phyloP scores from a whole-genome alignment of 2,113 vertebrate genomes.

The Papio anubis region DNA sequence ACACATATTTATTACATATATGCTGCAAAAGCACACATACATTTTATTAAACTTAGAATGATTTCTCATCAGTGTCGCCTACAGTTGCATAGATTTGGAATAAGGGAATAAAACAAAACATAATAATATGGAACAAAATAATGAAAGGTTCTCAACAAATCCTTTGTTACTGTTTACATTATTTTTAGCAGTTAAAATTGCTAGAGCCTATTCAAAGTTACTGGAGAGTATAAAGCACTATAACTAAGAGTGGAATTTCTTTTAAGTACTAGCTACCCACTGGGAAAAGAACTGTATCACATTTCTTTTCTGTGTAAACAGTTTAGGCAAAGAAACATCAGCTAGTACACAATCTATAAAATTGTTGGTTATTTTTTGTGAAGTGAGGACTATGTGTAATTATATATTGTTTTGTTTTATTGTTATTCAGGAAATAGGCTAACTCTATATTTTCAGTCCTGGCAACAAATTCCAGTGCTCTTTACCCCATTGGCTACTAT shows the following conservation, averaged over 20 bases:
- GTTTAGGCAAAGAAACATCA: constrained; percentile 45
- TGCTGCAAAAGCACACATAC: not conserved
- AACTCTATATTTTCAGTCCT: not conserved
- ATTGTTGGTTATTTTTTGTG: constrained; percentile 37
- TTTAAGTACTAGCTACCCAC: constrained; percentile 68
- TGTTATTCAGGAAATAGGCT: not conserved
- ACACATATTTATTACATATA: constrained; percentile 17
- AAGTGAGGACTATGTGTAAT: not conserved
- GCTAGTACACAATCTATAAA: constrained; percentile 11
- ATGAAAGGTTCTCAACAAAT: constrained; percentile 62
- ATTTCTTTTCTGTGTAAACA: constrained; percentile 62
- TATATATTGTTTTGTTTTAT: constrained; percentile 15
- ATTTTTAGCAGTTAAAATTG: constrained; percentile 56
- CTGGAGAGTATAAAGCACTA: constrained; percentile 51
- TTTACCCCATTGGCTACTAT: not conserved
- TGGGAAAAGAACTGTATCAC: constrained; percentile 57
- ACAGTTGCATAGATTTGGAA: constrained; percentile 16
- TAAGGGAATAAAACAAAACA: constrained; percentile 34
- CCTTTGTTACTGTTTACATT: constrained; percentile 51
- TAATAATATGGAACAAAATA: constrained; percentile 43
- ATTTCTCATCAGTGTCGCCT: not conserved
- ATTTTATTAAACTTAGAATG: constrained; percentile 42
- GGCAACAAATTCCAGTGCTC: not conserved
- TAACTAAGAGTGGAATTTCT: constrained; percentile 57
- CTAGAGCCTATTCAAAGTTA: constrained; percentile 57